phyloP scores from a whole-genome alignment of 1,140 invertebrate genomes.

The Drosophila parabipectinata region DNA sequence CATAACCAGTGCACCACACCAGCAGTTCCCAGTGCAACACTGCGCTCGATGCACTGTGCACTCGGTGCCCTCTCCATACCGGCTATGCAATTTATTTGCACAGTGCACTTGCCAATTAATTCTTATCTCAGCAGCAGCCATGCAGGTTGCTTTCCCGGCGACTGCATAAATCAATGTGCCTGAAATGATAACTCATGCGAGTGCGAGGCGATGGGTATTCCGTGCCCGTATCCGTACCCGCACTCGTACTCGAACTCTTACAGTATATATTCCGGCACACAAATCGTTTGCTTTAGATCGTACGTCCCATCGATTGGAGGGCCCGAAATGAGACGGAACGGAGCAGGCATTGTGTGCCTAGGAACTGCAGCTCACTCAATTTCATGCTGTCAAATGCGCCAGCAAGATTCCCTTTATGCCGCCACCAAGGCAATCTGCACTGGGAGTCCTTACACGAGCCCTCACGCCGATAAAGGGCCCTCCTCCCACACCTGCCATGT shows the following conservation, averaged over 20 bases:
- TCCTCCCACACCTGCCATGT: background rate
- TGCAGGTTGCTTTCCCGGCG: constrained; percentile 62
- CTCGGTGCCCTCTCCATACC: background rate
- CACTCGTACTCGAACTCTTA: background rate
- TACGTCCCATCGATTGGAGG: constrained; percentile 22
- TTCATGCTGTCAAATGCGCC: constrained; percentile 71
- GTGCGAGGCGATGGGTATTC: constrained; percentile 21
- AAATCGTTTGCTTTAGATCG: constrained; percentile 43
- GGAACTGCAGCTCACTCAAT: constrained; percentile 72
- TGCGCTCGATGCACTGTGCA: background rate
- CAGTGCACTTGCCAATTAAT: constrained; percentile 81
- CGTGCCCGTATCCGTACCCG: background rate
- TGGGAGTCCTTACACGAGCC: constrained; percentile 2
- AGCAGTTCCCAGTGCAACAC: background rate
- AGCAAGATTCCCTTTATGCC: constrained; percentile 10
- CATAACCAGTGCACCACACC: background rate
- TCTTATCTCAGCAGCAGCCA: constrained; percentile 77
- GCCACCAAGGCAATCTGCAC: constrained; percentile 2
- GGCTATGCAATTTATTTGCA: constrained; percentile 73
- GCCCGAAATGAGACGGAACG: constrained; percentile 37
- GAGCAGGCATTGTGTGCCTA: constrained; percentile 27
- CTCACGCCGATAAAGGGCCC: background rate
- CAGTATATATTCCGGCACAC: constrained; percentile 41
- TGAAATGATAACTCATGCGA: constrained; percentile 73
- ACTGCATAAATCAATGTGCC: constrained; percentile 79